Evolutionary conservation across 2,888 invertebrate species (phyloP), one percentile per base, ranked within the genome.

Genomic region (Diploptera punctata): DNA sequence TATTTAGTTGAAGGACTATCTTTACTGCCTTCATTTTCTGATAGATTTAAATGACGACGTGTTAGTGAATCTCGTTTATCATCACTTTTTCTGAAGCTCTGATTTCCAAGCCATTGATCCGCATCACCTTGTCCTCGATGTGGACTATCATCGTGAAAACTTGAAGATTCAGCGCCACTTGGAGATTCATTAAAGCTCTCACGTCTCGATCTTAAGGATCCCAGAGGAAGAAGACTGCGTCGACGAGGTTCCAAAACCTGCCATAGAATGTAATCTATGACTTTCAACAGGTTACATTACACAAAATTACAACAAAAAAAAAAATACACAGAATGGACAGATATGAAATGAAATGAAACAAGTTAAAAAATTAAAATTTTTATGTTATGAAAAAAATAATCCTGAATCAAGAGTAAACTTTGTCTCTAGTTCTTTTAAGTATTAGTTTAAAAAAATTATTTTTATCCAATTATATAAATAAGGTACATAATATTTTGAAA

Each of bases 191-290:
- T 71, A 31, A 75, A 74, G 49, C 77, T 77, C 72, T 78, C 77
- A 44, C 77, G 67, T 52, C 76, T 75, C 3, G 78, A 77, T 38
- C 76, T 74, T 52, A 78, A 52, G 1, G 77, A 75, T 19, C 78
- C 78, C 18, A 78, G 73, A 5, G 78, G 75, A 43, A 77, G 72
- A 9, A 78, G 71, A 71, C 78, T 78, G 24, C 78, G 75, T 19
- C 77, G 73, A 54, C 76, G 74, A 1, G 76, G 77, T 71, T 78
- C 77, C 29, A 60, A 68, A 3, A 26, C 57, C 57, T 57, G 33
- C 10, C 33, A 33, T 7, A 10, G 33, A 33, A 7, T 33, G 10
- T 7, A 33, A 33, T 5, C 33, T 33, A 10, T 33, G 10, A 33
- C 33, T 33, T 10, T n/a, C n/a, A n/a, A n/a, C n/a, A n/a, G n/a